Conservation (phyloP, 2,888 invertebrate genomes). For the Ornithoptera priamus region DNA sequence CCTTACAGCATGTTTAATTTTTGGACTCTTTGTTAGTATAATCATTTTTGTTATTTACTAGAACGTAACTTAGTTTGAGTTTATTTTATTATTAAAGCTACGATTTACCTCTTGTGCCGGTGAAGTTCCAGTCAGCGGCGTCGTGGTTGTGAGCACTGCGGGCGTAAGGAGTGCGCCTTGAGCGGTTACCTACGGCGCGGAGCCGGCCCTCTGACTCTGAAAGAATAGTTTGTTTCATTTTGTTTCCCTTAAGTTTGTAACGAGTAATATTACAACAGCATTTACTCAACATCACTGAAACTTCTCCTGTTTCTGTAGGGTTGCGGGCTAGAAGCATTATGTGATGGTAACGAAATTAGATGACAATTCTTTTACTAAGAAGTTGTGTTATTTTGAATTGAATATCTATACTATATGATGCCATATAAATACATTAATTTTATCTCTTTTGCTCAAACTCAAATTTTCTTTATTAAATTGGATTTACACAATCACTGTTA, state of each 20-base stretch:
- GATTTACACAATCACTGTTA: too few relatives aligned
- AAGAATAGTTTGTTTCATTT: conserved; percentile 36
- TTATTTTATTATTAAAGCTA: background rate
- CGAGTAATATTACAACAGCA: background rate
- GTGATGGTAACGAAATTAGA: too few relatives aligned
- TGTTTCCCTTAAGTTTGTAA: background rate
- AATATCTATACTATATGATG: too few relatives aligned
- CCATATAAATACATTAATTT: too few relatives aligned
- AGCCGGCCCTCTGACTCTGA: conserved; percentile 54
- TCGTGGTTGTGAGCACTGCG: conserved; percentile 66
- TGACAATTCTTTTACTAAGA: too few relatives aligned
- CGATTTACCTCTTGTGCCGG: conserved; percentile 66
- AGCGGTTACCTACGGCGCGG: conserved; percentile 59
- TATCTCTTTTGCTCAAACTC: too few relatives aligned
- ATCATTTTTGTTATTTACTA: background rate
- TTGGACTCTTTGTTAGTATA: too few relatives aligned
- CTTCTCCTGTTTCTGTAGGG: too few relatives aligned
- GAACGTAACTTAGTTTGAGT: background rate
- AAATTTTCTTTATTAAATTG: too few relatives aligned
- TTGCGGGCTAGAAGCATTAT: background rate
- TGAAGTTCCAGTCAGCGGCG: conserved; percentile 70
- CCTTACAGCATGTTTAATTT: background rate
- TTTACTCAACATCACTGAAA: background rate
- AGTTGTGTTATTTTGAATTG: too few relatives aligned
- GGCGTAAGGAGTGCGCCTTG: conserved; percentile 67